Evolutionary conservation across 2,888 invertebrate genomes (phyloP).

Genomic region (Ormia ochracea): DNA sequence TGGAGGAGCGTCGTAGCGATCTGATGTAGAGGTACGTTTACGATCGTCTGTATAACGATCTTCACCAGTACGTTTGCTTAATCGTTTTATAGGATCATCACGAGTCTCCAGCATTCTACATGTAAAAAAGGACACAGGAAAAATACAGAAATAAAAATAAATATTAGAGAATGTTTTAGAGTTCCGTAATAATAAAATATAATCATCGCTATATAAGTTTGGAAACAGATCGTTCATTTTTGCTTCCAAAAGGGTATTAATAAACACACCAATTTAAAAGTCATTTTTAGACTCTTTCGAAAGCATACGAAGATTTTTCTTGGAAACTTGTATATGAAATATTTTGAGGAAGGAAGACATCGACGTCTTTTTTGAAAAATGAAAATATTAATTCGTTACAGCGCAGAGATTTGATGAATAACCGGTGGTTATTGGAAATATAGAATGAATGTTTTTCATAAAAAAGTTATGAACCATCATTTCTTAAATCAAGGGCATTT

Average conservation of each 20-base stretch:
- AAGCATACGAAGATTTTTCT: conserved; percentile 17
- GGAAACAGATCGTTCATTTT: background rate
- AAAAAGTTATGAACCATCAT: conserved; percentile 24
- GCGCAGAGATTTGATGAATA: conserved; percentile 42
- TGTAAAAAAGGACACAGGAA: conserved; percentile 1
- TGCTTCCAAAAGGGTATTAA: conserved; percentile 9
- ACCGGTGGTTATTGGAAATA: conserved; percentile 37
- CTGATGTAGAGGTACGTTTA: conserved; percentile 71
- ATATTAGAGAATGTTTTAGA: conserved; percentile 19
- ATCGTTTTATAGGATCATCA: conserved; percentile 75
- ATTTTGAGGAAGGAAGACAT: conserved; percentile 24
- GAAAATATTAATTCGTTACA: background rate
- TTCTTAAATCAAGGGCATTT: conserved; percentile 37
- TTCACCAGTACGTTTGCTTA: conserved; percentile 72
- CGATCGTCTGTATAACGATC: conserved; percentile 75
- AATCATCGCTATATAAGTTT: conserved; percentile 28
- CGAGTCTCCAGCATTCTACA: conserved; percentile 75
- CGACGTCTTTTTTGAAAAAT: conserved; percentile 7
- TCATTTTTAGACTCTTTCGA: conserved; percentile 23
- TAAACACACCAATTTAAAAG: conserved; percentile 34
- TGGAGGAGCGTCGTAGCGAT: conserved; percentile 76
- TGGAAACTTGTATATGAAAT: conserved; percentile 33
- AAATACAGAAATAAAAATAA: conserved; percentile 13
- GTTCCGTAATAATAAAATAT: background rate
- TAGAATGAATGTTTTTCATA: conserved; percentile 32